phyloP scores from a whole-genome alignment of 2,113 vertebrate genomes.

The Phaethornis superciliosus region DNA sequence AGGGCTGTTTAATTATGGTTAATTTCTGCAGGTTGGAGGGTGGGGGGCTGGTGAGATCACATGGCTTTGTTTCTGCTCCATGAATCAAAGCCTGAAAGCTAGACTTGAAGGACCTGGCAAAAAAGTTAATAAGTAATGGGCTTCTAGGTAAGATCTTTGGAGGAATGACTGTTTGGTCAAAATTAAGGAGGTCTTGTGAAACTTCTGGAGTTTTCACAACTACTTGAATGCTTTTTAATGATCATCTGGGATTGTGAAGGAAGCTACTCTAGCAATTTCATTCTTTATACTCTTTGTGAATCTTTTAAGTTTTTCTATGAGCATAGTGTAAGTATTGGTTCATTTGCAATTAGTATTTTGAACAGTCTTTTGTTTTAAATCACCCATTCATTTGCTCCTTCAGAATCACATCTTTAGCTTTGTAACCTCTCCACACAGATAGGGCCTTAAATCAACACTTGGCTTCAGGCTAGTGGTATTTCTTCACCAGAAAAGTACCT shows the following conservation, averaged over 20 bases:
- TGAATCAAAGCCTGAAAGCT: conserved; percentile 38
- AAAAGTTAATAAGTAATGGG: conserved; percentile 26
- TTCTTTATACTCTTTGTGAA: not conserved
- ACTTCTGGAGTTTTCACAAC: not conserved
- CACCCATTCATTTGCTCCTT: not conserved
- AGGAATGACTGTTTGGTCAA: not conserved
- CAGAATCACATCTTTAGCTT: not conserved
- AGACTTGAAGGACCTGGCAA: conserved; percentile 4
- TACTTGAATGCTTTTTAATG: not conserved
- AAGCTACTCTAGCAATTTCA: not conserved
- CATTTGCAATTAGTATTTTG: not conserved
- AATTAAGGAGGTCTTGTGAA: not conserved
- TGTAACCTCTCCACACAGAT: conserved; percentile 6
- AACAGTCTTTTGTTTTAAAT: not conserved
- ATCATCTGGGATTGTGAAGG: not conserved
- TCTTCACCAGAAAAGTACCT: conserved; percentile 26
- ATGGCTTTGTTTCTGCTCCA: not conserved
- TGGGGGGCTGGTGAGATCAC: conserved; percentile 10
- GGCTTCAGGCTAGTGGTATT: conserved; percentile 32
- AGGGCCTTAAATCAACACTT: not conserved
- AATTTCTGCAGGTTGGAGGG: not conserved
- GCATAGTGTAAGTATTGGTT: not conserved
- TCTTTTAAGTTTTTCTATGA: not conserved
- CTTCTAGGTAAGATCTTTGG: not conserved
- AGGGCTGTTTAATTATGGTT: not conserved